Evolutionary conservation across 2,888 invertebrate genomes (phyloP), one percentile per base, ranked within the genome.

Genomic region (Phaedon cochleariae): DNA sequence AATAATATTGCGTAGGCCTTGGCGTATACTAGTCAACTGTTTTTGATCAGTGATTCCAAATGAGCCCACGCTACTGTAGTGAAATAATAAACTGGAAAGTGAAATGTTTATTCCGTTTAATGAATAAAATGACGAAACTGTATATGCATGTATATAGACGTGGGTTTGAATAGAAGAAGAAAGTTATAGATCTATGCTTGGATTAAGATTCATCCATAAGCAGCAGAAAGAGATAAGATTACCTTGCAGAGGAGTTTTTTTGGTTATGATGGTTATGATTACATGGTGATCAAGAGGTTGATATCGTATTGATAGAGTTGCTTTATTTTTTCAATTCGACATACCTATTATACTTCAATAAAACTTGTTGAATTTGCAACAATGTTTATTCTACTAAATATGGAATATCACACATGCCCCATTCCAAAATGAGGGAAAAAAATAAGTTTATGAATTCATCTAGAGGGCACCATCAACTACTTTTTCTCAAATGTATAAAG

Each of bases 1-100:
- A 45, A 57, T n/a, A n/a, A n/a, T 26, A 57, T 57, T 45, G 57
- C 57, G 45, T 57, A 57, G 57, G 57, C 17, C 48, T 48, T 22
- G 48, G 26, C 22, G 31, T 55, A 29, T 37, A 22, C 57, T 57
- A 57, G 45, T 57, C 57, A 57, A 45, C 57, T 57, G 57, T 57
- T 49, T 22, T 20, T 41, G 41, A 49, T 49, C 15, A 2, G n/a
- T 22, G 49, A 21, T 49, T 20, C 15, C 21, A 20, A 21, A 21
- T 49, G 17, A 5, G n/a, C 48, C 48, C 34, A 59, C 59, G 49
- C 34, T 48, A 51, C n/a, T n/a, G 37, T 31, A 21, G 49, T 48
- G 20, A 4, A 49, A 15, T 26, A 59, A 59, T 59, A 59, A 59
- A 59, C 31, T 18, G 21, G 20, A 29, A 31, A 59, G 49, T 59